Evolutionary conservation across 2,888 invertebrate genomes (phyloP), one percentile per base, ranked within the genome.

Genomic region (Leptogaster cylindrica): DNA sequence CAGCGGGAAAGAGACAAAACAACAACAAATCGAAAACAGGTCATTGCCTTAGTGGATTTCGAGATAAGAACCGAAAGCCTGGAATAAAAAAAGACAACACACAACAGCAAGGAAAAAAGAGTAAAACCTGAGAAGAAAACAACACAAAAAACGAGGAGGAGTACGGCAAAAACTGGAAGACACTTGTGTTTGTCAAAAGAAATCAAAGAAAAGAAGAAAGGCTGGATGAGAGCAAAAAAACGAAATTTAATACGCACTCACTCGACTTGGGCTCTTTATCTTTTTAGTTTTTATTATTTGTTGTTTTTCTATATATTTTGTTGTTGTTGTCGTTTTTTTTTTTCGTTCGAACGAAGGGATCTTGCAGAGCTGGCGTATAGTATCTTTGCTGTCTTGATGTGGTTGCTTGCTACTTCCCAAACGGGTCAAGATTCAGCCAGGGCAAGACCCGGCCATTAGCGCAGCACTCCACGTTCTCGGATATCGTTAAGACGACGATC

Each of bases 1-100:
- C 20, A n/a, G 8, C 10, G 10, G 67, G 68, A 73, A 65, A 8
- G 73, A 71, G 72, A 72, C 41, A 72, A 73, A 73, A 73, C 73
- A 73, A 73, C 72, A 73, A 73, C 72, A 73, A 73, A 73, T 72
- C 71, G 70, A 73, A 73, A 73, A 72, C 73, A 73, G 73, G 73
- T 73, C 73, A 73, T 72, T 73, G 73, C 73, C 73, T 73, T 71
- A 72, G 72, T 73, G 73, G 72, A 69, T 70, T 68, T 71, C 16
- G 69, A 69, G 64, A 64, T 64, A 64, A 64, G 48, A 61, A 3
- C 64, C 20, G 12, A 12, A 48, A 44, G 68, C 69, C 72, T 70
- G 76, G 73, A 75, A 76, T 76, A 76, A 77, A 77, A 76, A 76
- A 75, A 75, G 76, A 76, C 71, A 75, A 75, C 76, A 75, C 76